Conservation (phyloP, 2,888 invertebrate genomes). For the Bombylius discolor region DNA sequence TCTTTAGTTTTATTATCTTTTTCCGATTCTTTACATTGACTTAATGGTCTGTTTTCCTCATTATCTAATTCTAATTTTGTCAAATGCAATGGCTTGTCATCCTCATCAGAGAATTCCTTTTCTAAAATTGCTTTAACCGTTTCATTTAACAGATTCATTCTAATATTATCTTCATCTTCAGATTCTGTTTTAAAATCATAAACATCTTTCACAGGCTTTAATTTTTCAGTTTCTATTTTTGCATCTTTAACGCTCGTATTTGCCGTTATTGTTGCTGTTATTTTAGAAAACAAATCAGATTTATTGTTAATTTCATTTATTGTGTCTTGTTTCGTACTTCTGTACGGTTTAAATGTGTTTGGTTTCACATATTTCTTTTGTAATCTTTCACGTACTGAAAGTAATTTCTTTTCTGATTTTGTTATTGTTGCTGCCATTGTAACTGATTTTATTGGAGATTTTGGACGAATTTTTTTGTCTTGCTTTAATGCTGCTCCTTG, state of each 20-base stretch:
- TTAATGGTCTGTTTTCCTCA: background rate
- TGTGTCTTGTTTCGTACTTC: conserved; percentile 13
- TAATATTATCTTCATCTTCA: conserved; percentile 34
- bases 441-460: background rate
- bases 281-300: background rate
- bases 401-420: background rate
- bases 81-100: conserved; percentile 27
- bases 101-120: conserved; percentile 30
- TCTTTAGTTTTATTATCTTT: background rate
- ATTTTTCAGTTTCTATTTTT: background rate
- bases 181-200: conserved; percentile 36
- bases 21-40: background rate
- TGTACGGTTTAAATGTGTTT: conserved; percentile 10
- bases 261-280: background rate
- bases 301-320: conserved; percentile 4
- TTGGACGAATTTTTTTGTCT: background rate
- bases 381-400: conserved; percentile 6
- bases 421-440: background rate
- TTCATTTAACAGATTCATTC: conserved; percentile 30
- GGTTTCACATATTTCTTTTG: conserved; percentile 10
- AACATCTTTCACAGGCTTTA: conserved; percentile 19
- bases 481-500: no score
- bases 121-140: conserved; percentile 4
- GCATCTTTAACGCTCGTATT: conserved; percentile 3
- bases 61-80: conserved; percentile 12